Evolutionary conservation across 2,797 vertebrate species (phyloP).

Genomic region (Macrochelys suwanniensis): DNA sequence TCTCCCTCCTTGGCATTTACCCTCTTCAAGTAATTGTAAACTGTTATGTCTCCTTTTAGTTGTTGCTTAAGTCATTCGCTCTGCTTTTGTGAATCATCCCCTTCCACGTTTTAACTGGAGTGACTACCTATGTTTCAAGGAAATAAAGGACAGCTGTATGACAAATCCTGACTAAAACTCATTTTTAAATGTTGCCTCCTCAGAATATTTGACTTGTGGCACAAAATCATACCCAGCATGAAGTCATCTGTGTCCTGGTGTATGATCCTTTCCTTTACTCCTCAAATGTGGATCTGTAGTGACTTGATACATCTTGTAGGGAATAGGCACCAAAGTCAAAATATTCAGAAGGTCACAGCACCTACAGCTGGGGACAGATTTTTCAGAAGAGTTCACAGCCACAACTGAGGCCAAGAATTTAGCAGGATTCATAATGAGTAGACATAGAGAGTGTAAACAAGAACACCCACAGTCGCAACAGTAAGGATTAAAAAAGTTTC

Average conservation of each 20-base stretch:
- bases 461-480: background rate
- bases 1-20: conserved; percentile 21
- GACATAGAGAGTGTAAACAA: background rate
- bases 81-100: conserved; percentile 53
- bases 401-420: background rate
- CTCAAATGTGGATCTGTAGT: background rate
- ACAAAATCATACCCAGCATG: conserved; percentile 14
- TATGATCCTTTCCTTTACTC: background rate
- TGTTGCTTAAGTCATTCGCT: conserved; percentile 55
- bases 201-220: conserved; percentile 20
- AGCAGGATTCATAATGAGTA: background rate
- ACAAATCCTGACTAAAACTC: conserved; percentile 34
- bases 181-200: background rate
- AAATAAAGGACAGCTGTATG: background rate
- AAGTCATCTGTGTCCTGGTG: conserved; percentile 22
- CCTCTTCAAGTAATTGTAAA: conserved; percentile 54
- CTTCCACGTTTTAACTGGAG: background rate
- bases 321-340: background rate
- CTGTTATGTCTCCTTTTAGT: conserved; percentile 62
- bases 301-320: background rate
- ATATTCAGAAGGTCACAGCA: background rate
- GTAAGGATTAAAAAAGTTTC: background rate
- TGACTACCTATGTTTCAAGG: conserved; percentile 4
- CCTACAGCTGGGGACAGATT: background rate
- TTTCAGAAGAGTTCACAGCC: background rate